Conservation (phyloP, 2,797 vertebrate species). For the Tauraco hartlaubi region DNA sequence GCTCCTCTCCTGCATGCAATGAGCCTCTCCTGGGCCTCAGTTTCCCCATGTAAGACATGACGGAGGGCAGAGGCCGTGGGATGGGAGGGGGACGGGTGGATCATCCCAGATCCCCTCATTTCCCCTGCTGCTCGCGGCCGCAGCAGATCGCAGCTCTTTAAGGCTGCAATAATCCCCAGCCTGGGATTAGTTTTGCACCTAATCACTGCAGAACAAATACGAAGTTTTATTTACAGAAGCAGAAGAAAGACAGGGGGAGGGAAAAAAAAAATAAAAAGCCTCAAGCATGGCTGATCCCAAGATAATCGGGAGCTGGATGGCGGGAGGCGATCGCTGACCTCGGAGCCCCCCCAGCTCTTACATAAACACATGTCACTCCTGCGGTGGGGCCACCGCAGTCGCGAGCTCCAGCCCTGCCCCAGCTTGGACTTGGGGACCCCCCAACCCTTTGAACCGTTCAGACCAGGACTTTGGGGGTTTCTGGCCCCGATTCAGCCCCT, state of each 20-base stretch:
- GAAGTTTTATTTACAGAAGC: conserved; percentile 70
- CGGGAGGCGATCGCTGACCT: not conserved
- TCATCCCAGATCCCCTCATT: conserved; percentile 44
- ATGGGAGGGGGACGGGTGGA: not conserved
- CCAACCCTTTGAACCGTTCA: not conserved
- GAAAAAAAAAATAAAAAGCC: not conserved
- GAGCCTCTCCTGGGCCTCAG: not conserved
- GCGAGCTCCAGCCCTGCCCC: not conserved
- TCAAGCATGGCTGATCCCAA: conserved; percentile 9
- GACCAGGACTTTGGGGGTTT: not conserved
- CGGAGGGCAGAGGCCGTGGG: not conserved
- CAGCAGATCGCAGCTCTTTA: conserved; percentile 53
- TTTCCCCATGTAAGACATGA: not conserved
- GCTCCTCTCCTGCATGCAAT: not conserved
- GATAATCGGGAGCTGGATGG: conserved; percentile 52
- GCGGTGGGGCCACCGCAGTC: not conserved
- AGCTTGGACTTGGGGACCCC: not conserved
- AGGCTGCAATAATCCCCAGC: conserved; percentile 68
- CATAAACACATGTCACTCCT: not conserved
- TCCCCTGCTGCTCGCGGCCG: not conserved
- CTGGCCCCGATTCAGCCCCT: not conserved
- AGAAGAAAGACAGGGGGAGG: not conserved
- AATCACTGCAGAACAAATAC: conserved; percentile 63
- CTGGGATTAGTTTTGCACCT: conserved; percentile 74
- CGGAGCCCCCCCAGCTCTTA: not conserved